Evolutionary conservation across 2,888 invertebrate species (phyloP).

Genomic region (Acrocyrtus sp.): DNA sequence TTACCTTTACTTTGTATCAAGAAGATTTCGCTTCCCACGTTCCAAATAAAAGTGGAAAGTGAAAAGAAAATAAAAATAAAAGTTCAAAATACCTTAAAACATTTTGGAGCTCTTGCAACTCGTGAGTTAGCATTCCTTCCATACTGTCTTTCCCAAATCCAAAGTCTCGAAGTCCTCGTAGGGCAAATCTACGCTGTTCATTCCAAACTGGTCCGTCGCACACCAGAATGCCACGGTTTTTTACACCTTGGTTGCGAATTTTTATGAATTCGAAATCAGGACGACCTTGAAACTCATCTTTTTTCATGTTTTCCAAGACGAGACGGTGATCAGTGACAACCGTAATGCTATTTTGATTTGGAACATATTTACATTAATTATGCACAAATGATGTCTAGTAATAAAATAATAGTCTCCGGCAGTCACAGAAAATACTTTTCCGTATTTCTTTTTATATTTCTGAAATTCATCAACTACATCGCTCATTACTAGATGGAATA

Average conservation of each 20-base stretch:
- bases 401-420: conserved; percentile 57
- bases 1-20: neutral
- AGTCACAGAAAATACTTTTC: conserved; percentile 55
- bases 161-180: conserved; percentile 32
- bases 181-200: conserved; percentile 26
- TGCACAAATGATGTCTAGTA: too few species aligned
- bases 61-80: too few species aligned
- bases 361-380: too few species aligned
- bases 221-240: conserved; percentile 57
- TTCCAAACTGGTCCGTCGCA: conserved; percentile 29
- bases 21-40: neutral
- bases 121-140: conserved; percentile 56
- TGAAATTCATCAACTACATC: conserved; percentile 44
- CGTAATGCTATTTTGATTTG: conserved; percentile 43
- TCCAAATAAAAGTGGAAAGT: neutral
- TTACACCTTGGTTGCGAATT: conserved; percentile 41
- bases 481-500: conserved; percentile 28
- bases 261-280: conserved; percentile 55
- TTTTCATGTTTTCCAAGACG: conserved; percentile 50
- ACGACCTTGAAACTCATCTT: conserved; percentile 56
- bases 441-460: conserved; percentile 55
- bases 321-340: conserved; percentile 54
- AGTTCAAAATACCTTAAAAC: conserved; percentile 34
- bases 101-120: conserved; percentile 49
- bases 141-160: conserved; percentile 59